Conservation (phyloP, 2,888 invertebrate genomes). For the Stenolophus ochropezus region DNA sequence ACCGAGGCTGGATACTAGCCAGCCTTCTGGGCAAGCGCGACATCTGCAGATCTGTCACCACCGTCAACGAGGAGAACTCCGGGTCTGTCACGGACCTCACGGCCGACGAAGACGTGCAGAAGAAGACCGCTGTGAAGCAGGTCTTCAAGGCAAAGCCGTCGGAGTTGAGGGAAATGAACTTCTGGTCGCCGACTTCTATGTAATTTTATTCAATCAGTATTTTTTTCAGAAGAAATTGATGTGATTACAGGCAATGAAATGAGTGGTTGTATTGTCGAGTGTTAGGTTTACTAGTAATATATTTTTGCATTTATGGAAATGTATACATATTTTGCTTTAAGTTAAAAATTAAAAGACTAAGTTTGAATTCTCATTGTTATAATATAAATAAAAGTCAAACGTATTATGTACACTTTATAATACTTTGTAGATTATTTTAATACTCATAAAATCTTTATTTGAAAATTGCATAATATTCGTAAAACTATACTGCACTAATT, state of each 20-base stretch:
- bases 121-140: conserved; percentile 65
- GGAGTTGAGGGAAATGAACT: conserved; percentile 87
- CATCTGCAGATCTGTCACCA: conserved; percentile 75
- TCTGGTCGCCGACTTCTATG: conserved; percentile 91
- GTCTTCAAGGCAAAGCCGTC: conserved; percentile 79
- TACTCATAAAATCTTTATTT: not conserved
- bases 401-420: not conserved
- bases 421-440: not conserved
- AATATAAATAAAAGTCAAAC: conserved; percentile 3
- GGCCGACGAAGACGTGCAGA: conserved; percentile 42
- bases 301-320: conserved; percentile 45
- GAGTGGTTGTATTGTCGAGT: conserved; percentile 39
- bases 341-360: conserved; percentile 1
- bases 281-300: conserved; percentile 25
- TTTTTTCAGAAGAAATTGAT: conserved; percentile 1
- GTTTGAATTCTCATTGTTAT: conserved; percentile 1
- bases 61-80: conserved; percentile 78
- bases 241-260: conserved; percentile 18
- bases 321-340: conserved; percentile 3
- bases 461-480: not conserved
- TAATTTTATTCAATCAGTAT: conserved; percentile 69
- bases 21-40: conserved; percentile 81
- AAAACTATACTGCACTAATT: too few species aligned
- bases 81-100: conserved; percentile 77
- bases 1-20: conserved; percentile 80